Evolutionary conservation across 2,888 invertebrate species (phyloP).

Genomic region (Meloe dianella): DNA sequence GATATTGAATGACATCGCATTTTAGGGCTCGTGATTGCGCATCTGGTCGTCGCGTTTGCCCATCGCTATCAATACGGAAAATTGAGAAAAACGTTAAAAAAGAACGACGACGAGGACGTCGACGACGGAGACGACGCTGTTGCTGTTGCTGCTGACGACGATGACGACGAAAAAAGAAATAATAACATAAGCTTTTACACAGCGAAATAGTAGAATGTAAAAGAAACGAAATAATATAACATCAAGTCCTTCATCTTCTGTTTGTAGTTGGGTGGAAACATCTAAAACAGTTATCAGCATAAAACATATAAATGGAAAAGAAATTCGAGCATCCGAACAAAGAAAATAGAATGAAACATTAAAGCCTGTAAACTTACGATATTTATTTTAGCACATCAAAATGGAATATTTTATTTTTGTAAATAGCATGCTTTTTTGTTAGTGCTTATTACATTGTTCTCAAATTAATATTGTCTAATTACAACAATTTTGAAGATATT

Average conservation of each 20-base stretch:
- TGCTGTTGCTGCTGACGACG: background rate
- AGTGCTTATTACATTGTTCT: background rate
- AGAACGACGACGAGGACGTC: background rate
- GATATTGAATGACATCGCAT: slow-evolving; percentile 54
- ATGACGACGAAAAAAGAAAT: background rate
- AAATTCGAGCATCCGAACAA: slow-evolving; percentile 16
- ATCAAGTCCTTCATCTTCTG: slow-evolving; percentile 47
- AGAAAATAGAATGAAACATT: slow-evolving; percentile 17
- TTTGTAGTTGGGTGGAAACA: slow-evolving; percentile 43
- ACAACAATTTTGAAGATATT: background rate
- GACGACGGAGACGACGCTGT: background rate
- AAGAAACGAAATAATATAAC: slow-evolving; percentile 32
- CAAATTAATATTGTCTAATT: background rate
- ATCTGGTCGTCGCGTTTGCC: slow-evolving; percentile 60
- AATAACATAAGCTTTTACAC: slow-evolving; percentile 23
- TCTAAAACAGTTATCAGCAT: slow-evolving; percentile 56
- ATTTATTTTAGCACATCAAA: slow-evolving; percentile 16
- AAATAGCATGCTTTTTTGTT: slow-evolving; percentile 16
- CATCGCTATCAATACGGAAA: slow-evolving; percentile 53
- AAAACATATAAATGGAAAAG: slow-evolving; percentile 31
- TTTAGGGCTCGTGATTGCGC: slow-evolving; percentile 51
- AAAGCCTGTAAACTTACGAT: slow-evolving; percentile 17
- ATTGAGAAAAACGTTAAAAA: background rate
- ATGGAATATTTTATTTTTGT: slow-evolving; percentile 8
- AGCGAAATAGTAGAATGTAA: slow-evolving; percentile 26